phyloP scores from a whole-genome alignment of 2,888 invertebrate genomes.

The Drosophila prolongata region DNA sequence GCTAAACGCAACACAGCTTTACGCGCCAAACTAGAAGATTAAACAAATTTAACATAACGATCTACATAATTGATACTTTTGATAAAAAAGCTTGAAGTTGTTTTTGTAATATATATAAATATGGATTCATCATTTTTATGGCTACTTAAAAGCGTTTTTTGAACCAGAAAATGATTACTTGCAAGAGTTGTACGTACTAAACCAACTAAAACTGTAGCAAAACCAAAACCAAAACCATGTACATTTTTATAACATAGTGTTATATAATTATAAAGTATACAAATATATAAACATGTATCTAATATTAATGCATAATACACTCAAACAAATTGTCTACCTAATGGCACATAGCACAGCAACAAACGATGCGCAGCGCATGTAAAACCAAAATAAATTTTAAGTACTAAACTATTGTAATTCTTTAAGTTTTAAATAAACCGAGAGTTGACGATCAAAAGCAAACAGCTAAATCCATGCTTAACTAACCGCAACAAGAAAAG shows the following conservation, averaged over 20 bases:
- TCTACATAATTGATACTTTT: slow-evolving; percentile 64
- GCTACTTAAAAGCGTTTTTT: slow-evolving; percentile 49
- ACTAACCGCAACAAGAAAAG: slow-evolving; percentile 45
- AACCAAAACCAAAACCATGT: slow-evolving; percentile 71
- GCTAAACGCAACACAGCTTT: slow-evolving; percentile 77
- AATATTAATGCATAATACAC: slow-evolving; percentile 73
- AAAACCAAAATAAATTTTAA: slow-evolving; percentile 77
- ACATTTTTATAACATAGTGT: slow-evolving; percentile 73
- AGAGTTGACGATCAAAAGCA: slow-evolving; percentile 77
- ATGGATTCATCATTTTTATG: slow-evolving; percentile 54
- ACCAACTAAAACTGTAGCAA: slow-evolving; percentile 34
- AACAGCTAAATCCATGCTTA: slow-evolving; percentile 54
- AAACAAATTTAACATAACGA: slow-evolving; percentile 61
- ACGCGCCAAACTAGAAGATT: slow-evolving; percentile 78
- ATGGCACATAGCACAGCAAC: slow-evolving; percentile 71
- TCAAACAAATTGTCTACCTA: slow-evolving; percentile 76
- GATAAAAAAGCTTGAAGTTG: slow-evolving; percentile 61
- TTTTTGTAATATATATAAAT: slow-evolving; percentile 52
- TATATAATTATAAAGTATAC: slow-evolving; percentile 58
- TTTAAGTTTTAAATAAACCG: slow-evolving; percentile 78
- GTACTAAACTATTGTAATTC: slow-evolving; percentile 70
- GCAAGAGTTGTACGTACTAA: slow-evolving; percentile 62
- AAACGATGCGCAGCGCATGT: slow-evolving; percentile 81
- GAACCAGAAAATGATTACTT: slow-evolving; percentile 53
- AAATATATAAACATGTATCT: slow-evolving; percentile 63